Evolutionary conservation across 2,113 vertebrate genomes (phyloP), one percentile per base, ranked within the genome.

Genomic region (Tetrax tetrax): DNA sequence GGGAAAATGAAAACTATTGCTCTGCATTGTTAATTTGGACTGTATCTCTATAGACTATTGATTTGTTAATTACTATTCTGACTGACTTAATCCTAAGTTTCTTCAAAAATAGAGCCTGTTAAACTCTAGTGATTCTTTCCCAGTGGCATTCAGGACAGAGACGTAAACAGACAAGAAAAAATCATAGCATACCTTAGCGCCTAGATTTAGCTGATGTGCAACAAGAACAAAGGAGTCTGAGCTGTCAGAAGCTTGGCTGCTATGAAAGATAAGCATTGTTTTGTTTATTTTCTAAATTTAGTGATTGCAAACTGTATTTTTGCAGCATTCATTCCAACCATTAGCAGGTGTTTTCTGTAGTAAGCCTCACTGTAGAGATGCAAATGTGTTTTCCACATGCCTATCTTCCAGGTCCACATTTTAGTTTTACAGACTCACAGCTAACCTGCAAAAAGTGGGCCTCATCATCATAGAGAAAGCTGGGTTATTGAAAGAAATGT

Each of bases 171-270:
- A 35, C 24, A 66, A 53, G 38, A 87, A 83, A 64, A 83, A 72
- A n/a, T 70, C 80, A 63, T 41, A 38, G 51, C 75, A 29, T 97
- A 98, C 97, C 98, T 98, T 91, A 80, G 89, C 71, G 72, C 91
- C 89, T 59, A 96, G 41, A 54, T 97, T 97, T 83, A 97, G 94
- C 65, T 93, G 89, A 7, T 96, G 90, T 66, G 75, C 74, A 65
- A 87, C 84, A 83, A 94, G 79, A n/a, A 96, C 98, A 90, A 88
- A 96, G 54, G 97, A 98, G 37, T 98, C 97, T 27, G 98, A 97
- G 90, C 97, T 98, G 95, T 98, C 98, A 70, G 98, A 98, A 57
- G 84, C 96, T 65, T 56, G 92, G 78, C 96, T 97, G 77, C 98
- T 98, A 89, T 64, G 97, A 98, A 95, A 93, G 65, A 96, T 31